Evolutionary conservation across 2,797 vertebrate genomes (phyloP).

Genomic region (Podarcis lilfordi): DNA sequence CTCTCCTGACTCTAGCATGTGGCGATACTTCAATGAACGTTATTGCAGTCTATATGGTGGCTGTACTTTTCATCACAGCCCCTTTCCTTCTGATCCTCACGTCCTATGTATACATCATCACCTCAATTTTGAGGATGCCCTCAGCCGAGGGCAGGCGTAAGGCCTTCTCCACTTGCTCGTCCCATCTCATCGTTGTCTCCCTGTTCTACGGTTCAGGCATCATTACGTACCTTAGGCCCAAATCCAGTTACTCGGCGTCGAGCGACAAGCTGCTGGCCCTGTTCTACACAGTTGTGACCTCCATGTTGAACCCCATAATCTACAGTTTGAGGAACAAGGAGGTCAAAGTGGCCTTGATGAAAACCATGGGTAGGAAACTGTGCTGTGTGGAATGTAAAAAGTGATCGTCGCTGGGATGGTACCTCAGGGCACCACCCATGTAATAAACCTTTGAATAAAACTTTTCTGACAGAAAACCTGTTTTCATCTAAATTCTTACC

Average conservation of each 20-base stretch:
- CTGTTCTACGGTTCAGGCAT: constrained; percentile 58
- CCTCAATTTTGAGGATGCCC: constrained; percentile 35
- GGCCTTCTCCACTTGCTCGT: constrained; percentile 55
- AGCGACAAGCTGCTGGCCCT: constrained; percentile 47
- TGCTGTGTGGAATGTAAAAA: not conserved
- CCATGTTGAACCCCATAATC: constrained; percentile 59
- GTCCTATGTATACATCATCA: constrained; percentile 53
- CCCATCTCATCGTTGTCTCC: constrained; percentile 55
- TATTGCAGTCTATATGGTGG: constrained; percentile 32
- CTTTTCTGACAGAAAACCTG: not conserved
- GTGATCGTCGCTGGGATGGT: not conserved
- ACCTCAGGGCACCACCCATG: too few species aligned
- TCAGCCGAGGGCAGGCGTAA: constrained; percentile 42
- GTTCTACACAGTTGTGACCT: constrained; percentile 59
- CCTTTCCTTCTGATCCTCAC: constrained; percentile 57
- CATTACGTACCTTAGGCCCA: constrained; percentile 56
- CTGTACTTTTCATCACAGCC: constrained; percentile 49
- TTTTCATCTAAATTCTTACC: not conserved
- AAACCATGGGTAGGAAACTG: not conserved
- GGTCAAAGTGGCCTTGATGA: constrained; percentile 51
- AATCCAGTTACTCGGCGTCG: constrained; percentile 44
- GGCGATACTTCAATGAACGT: constrained; percentile 50
- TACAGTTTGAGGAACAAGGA: constrained; percentile 53
- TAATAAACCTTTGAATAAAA: not conserved
- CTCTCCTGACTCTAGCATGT: constrained; percentile 48